Evolutionary conservation across 2,888 invertebrate species (phyloP), one percentile per base, ranked within the genome.

Genomic region (Phania funesta): DNA sequence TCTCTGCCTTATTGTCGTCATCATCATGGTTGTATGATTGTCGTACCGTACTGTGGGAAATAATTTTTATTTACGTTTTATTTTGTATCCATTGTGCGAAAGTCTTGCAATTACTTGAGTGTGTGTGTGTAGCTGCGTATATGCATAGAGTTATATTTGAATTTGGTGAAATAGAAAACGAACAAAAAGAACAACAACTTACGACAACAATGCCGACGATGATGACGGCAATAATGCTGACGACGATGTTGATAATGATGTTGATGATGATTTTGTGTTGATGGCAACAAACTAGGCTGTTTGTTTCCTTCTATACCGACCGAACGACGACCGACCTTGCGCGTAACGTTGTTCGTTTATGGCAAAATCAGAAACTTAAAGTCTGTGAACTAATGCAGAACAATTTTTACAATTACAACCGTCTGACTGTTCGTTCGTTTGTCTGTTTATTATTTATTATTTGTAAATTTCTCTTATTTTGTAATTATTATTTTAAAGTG

Each of bases 311-410:
- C 48, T 16, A 35, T 85, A 58, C 48, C 78, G 86, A 85, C 86
- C 86, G 60, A 52, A 58, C 65, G 58, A 76, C 85, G 56, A 76
- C 85, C 86, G 87, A 86, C 87, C 86, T 86, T 87, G 87, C 86
- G 86, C 86, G 87, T 83, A 86, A 84, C 86, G 83, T n/a, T n/a
- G n/a, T 82, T 82, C 78, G 74, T 70, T 78, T 64, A 76, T 67
- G 58, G 71, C 78, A 73, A 79, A 79, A 79, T 58, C 64, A 78
- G 65, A 86, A 86, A 85, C 83, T 85, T 84, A 71, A 84, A 82
- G 86, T 86, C 86, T 85, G 86, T 85, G 85, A 86, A 85, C 81
- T 85, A 84, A 85, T 85, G 84, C 86, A 85, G 85, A 86, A 85
- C 85, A 84, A 81, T 81, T 75, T 73, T 70, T 74, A 70, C 78